Evolutionary conservation across 2,113 vertebrate species (phyloP), one percentile per base, ranked within the genome.

Genomic region (Himantopus leucocephalus): DNA sequence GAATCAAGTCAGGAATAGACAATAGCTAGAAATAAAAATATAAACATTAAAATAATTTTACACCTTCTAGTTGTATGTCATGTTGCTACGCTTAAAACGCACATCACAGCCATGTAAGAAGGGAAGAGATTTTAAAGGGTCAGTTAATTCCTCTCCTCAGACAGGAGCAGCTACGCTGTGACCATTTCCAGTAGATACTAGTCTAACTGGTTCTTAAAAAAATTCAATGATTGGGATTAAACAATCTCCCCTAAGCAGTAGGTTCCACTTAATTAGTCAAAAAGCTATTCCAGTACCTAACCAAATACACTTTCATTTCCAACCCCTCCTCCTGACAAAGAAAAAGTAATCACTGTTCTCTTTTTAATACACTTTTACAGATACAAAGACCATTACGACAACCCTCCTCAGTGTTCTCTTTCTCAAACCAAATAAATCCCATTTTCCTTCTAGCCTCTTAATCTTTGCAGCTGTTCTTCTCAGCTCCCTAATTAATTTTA

Each of bases 1-100:
- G 97, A 96, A 99, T 98, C 97, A 99, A 96, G 79, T 99, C 99
- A 29, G 99, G 98, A 79, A 99, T 94, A 77, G 97, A 98, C 43
- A 98, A 95, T 71, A 98, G 97, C 98, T 99, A 96, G 66, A 95
- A 96, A 88, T 53, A 88, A 92, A 93, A 56, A 74, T 34, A 76
- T 32, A 85, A 75, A 60, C 10, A 71, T 35, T 47, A 47, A 84
- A 56, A 71, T 32, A 67, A 56, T 85, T 85, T 78, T 55, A 72
- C 16, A 75, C 74, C n/a, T 45, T 60, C 15, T 47, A 62, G 32
- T 34, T n/a, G 4, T 35, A 21, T 26, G 60, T 43, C 68, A 80
- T 32, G 22, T 83, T 72, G 80, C 26, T 64, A 41, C 29, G 20
- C 15, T 67, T 84, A 43, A 93, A 95, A 92, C 62, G 23, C 5